Evolutionary conservation across 2,113 vertebrate species (phyloP).

Genomic region (Odocoileus virginianus): DNA sequence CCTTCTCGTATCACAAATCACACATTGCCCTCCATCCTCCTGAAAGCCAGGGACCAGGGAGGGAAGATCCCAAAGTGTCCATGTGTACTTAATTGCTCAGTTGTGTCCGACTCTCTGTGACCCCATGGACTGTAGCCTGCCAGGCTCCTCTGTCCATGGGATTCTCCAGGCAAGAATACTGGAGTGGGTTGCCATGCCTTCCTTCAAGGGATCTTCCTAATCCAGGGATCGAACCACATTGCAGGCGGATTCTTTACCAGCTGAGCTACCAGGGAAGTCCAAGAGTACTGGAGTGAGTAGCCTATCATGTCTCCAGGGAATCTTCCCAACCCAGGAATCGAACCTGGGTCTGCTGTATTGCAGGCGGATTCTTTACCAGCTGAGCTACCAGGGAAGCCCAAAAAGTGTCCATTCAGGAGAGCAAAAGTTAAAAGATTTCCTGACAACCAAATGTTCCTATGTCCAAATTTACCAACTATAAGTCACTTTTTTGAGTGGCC

Average conservation of each 20-base stretch:
- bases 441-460: neutral
- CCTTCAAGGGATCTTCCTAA: neutral
- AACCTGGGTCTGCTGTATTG: neutral
- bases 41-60: accelerated
- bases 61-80: neutral
- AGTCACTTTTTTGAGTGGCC: neutral
- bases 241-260: neutral
- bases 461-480: neutral
- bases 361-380: neutral
- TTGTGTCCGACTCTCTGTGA: neutral
- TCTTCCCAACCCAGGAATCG: neutral
- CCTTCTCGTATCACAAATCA: neutral
- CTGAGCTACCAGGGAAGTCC: neutral
- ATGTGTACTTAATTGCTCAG: neutral
- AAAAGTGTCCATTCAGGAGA: neutral
- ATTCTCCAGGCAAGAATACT: neutral
- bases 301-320: neutral
- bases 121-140: neutral
- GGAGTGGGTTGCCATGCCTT: neutral
- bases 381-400: neutral
- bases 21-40: neutral
- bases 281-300: neutral
- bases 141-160: neutral
- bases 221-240: neutral
- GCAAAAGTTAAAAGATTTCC: neutral